Percentiles rank a stretch among this genome's conserved stretches.
Evolutionary conservation across 37 sponge, comb jelly and placozoan genomes (phyloP).

Genomic region (Crambe crambe): DNA sequence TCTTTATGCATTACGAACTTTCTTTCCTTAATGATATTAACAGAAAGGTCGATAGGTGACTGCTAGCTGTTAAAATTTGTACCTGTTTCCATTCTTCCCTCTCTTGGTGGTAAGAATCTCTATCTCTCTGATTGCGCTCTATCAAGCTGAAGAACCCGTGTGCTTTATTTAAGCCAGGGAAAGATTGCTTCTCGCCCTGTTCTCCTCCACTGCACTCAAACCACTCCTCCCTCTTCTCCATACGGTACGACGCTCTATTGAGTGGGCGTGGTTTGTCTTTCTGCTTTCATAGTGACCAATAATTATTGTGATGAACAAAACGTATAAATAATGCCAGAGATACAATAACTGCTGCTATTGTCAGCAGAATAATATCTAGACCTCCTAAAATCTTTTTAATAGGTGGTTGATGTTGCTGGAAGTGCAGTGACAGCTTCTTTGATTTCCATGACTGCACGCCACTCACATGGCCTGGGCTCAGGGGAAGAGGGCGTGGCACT

Average conservation of each 20-base stretch:
- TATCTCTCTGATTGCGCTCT: conserved; percentile 22
- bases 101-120: conserved; percentile 28
- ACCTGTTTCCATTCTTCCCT: not conserved
- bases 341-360: not conserved
- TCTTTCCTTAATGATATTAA: not conserved
- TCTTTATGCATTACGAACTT: not conserved
- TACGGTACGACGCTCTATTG: not conserved
- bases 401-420: no score
- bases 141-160: conserved; percentile 45
- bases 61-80: no score
- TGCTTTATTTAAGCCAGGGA: conserved; percentile 32
- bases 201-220: no score
- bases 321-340: conserved; percentile 3
- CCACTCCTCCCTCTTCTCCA: not conserved
- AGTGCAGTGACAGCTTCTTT: not conserved
- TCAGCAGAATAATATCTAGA: not conserved
- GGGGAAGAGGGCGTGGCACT: conserved; percentile 3
- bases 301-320: not conserved
- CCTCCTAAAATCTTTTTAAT: not conserved
- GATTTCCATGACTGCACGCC: not conserved
- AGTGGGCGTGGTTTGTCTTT: no score
- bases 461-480: conserved; percentile 13
- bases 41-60: not conserved
- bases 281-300: not conserved
- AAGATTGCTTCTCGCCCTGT: not conserved